Evolutionary conservation across 2,888 invertebrate genomes (phyloP).

Genomic region (Chrysolina haemoptera): DNA sequence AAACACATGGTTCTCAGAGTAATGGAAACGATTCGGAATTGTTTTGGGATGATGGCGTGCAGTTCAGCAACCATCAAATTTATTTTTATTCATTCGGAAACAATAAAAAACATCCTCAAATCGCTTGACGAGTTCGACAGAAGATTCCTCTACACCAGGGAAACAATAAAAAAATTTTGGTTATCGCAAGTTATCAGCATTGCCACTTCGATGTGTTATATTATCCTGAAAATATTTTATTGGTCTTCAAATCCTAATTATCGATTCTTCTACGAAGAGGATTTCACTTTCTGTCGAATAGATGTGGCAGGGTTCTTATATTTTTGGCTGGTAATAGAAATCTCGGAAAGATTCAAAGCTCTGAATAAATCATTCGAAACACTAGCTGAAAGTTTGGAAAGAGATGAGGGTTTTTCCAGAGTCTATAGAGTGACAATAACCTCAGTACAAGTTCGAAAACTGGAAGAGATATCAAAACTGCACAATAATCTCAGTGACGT

Average conservation of each 20-base stretch:
- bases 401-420: no score
- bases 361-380: neutral
- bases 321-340: neutral
- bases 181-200: neutral
- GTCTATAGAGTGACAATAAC: neutral
- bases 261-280: neutral
- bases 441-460: neutral
- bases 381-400: neutral
- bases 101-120: neutral
- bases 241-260: neutral
- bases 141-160: no score
- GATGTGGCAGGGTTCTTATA: neutral
- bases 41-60: neutral
- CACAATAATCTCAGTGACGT: neutral
- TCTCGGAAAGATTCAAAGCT: neutral
- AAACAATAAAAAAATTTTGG: neutral
- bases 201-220: no score
- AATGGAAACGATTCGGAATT: neutral
- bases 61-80: neutral
- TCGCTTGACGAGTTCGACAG: neutral
- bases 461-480: neutral
- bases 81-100: neutral
- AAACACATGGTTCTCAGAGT: neutral
- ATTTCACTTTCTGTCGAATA: neutral
- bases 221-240: no score